Evolutionary conservation across 2,888 invertebrate genomes (phyloP), one percentile per base, ranked within the genome.

Genomic region (Cinara cedri): DNA sequence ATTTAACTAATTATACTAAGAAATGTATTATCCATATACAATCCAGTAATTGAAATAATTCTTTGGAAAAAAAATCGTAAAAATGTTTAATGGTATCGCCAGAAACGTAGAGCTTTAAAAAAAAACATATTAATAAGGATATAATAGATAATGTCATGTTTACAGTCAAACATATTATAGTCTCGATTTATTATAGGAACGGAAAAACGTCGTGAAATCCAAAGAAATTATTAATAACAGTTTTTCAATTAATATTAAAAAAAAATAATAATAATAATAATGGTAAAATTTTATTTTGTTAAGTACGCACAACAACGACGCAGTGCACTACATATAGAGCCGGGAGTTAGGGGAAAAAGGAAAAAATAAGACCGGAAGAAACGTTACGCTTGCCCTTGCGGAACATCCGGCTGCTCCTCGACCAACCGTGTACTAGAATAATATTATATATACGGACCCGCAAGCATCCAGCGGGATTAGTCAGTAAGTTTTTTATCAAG

Each of bases 331-430:
- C 13, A 13, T 34, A 44, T 3, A 21, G 49, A 21, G 78, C 60
- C 60, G 68, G 26, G 60, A 49, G 6, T 13, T 24, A 66, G 16
- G 4, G 26, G 9, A 44, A 19, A 76, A n/a, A n/a, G 55, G 34
- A 54, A 65, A 68, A 76, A 76, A 76, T 42, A 70, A 21, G 70
- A 60, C 70, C 78, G 78, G 78, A 78, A 46, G 78, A 51, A 49
- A 78, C 78, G 78, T 78, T 78, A 78, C 70, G 78, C 78, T 78
- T 78, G 78, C 78, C 70, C 78, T 78, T 78, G 78, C 78, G 60
- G 78, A 78, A 78, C 78, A 78, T 78, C 78, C 78, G 78, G 78
- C 78, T n/a, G 78, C n/a, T 78, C 42, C 70, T 78, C 78, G 68
- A 70, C 78, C 78, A 78, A 78, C 78, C 78, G 78, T 78, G 49